Evolutionary conservation across 2,888 invertebrate species (phyloP).

Genomic region (Cataglyphis cursor): DNA sequence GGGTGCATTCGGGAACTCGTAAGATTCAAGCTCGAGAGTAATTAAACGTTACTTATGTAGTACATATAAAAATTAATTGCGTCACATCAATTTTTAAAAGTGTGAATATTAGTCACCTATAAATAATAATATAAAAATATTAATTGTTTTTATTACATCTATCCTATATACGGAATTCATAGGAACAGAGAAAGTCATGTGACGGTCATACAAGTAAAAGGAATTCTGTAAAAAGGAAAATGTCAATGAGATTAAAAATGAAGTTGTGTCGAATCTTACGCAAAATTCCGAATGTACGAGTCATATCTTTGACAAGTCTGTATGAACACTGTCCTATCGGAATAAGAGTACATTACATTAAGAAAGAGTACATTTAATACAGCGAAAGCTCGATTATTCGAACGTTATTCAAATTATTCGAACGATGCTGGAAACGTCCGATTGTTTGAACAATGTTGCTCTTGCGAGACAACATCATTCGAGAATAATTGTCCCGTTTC

Average conservation of each 20-base stretch:
- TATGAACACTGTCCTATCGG: conserved; percentile 65
- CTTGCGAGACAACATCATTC: neutral
- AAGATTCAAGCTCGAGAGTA: conserved; percentile 30
- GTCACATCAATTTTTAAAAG: neutral
- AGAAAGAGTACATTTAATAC: conserved; percentile 64
- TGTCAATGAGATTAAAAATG: conserved; percentile 4
- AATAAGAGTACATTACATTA: conserved; percentile 69
- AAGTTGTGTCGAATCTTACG: conserved; percentile 46
- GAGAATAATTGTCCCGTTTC: neutral
- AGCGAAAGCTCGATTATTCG: conserved; percentile 24
- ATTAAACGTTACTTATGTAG: conserved; percentile 8
- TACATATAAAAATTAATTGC: conserved; percentile 18
- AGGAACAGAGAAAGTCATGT: neutral
- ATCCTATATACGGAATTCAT: neutral
- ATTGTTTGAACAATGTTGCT: neutral
- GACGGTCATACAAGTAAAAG: neutral
- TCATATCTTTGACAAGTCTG: conserved; percentile 69
- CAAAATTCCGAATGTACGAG: conserved; percentile 66
- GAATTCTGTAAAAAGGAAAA: neutral
- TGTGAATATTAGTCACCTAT: neutral
- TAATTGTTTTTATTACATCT: conserved; percentile 18
- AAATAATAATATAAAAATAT: conserved; percentile 10
- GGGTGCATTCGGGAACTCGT: conserved; percentile 65
- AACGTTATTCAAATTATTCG: neutral
- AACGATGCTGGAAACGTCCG: neutral